A percentile compares a stretch with the other conserved stretches of the same genome.
These are phyloP conservation scores for Lepidocolaptes lacrymiger DNA, from an alignment of 2,797 vertebrate species.

Conservation along the genomic window DNA sequence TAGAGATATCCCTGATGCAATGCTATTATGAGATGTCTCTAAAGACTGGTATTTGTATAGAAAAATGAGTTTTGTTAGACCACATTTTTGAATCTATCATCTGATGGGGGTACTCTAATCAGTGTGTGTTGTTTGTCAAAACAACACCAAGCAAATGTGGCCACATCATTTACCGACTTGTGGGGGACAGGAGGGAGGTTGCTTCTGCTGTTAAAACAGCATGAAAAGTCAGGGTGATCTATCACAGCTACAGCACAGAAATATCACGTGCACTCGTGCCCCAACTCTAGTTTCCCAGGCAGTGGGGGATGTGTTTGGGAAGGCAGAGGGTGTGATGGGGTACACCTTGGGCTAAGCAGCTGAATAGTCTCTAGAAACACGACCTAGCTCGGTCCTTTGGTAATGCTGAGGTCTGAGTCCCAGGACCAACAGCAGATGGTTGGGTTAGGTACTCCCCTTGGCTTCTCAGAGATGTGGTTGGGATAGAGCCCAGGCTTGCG, in stretches of 20 bases:
- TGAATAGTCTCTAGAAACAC: neutral
- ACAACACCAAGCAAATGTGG: neutral
- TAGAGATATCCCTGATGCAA: neutral
- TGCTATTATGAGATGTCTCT: neutral
- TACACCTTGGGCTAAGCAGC: neutral
- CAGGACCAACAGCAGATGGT: neutral
- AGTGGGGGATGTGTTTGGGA: neutral
- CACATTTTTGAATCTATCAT: neutral
- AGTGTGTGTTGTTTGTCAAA: neutral
- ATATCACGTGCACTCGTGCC: neutral
- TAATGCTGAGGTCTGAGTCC: neutral
- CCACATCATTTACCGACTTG: neutral
- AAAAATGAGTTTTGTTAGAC: conserved; percentile 26
- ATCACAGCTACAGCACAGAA: neutral
- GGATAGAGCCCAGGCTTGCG: neutral
- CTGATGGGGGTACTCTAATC: neutral
- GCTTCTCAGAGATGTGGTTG: neutral
- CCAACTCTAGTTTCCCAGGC: neutral
- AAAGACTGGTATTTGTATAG: neutral
- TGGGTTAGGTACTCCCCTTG: neutral
- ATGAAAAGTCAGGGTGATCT: neutral
- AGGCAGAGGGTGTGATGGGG: neutral
- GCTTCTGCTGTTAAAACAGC: neutral
- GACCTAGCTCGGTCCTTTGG: neutral
- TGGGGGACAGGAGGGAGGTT: neutral